A percentile compares a stretch with the other conserved stretches of the same genome.
Conservation (phyloP, 1,140 invertebrate species). For the Wasmannia auropunctata region DNA sequence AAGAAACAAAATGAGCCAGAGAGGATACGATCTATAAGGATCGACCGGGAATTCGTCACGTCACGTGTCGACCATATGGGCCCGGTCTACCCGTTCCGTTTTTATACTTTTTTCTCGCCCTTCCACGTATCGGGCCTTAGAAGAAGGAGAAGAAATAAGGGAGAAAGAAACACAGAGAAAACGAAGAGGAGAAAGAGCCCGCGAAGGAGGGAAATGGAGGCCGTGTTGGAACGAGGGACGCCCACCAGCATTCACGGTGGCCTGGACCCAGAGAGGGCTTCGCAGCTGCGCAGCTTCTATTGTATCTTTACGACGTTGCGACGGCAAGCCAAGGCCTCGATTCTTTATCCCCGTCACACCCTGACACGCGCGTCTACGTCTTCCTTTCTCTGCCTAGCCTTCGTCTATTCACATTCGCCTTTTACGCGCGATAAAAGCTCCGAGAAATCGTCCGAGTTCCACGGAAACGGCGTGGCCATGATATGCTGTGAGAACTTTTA, state of each 20-base stretch:
- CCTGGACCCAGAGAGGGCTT: conserved; percentile 22
- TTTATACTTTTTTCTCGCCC: conserved; percentile 10
- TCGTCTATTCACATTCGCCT: conserved; percentile 32
- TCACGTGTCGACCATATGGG: conserved; percentile 52
- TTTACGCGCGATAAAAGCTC: conserved; percentile 33
- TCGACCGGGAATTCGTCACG: conserved; percentile 47
- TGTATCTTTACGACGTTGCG: conserved; percentile 56
- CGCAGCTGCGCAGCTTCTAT: conserved; percentile 48
- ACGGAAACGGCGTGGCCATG: not conserved
- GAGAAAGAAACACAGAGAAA: not conserved
- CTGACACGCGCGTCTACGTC: conserved; percentile 8
- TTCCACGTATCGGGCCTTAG: conserved; percentile 26
- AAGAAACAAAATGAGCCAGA: not conserved
- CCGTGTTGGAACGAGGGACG: conserved; percentile 13
- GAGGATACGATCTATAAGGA: not conserved
- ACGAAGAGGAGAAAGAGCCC: not conserved
- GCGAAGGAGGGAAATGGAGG: conserved; percentile 15
- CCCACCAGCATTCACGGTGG: conserved; percentile 48
- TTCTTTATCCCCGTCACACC: conserved; percentile 7
- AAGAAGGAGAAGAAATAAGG: conserved; percentile 14
- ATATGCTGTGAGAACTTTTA: conserved; percentile 11
- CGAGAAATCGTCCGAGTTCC: conserved; percentile 3
- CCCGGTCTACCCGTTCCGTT: not conserved
- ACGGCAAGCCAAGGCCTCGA: conserved; percentile 33
- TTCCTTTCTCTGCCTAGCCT: not conserved